A percentile compares a stretch with the other conserved stretches of the same genome.
phyloP scores from a whole-genome alignment of 2,888 invertebrate genomes.

The Torymus texanus region DNA sequence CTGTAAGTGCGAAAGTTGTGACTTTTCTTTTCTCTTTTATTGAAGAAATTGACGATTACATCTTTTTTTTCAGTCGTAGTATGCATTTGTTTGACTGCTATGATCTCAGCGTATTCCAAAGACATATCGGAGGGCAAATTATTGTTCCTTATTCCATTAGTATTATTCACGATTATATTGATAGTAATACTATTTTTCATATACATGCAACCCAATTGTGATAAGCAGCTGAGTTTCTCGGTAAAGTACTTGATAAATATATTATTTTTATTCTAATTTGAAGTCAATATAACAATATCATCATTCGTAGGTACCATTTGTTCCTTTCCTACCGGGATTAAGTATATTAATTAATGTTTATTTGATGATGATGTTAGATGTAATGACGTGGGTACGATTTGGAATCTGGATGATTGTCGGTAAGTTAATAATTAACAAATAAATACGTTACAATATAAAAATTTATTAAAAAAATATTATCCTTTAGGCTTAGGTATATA shows the following conservation, averaged over 20 bases:
- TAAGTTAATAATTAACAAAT: conserved; percentile 65
- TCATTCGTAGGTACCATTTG: conserved; percentile 84
- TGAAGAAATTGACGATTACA: too few species aligned
- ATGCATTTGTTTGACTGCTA: conserved; percentile 60
- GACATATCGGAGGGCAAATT: conserved; percentile 60
- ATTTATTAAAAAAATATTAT: conserved; percentile 22
- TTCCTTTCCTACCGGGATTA: conserved; percentile 87
- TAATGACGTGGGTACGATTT: conserved; percentile 89
- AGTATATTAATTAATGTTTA: conserved; percentile 90
- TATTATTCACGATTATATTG: conserved; percentile 58
- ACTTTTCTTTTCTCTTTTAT: too few species aligned
- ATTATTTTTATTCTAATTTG: too few species aligned
- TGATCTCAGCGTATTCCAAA: conserved; percentile 57
- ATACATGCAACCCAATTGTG: conserved; percentile 71
- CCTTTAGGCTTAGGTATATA: conserved; percentile 84
- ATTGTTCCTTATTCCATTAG: conserved; percentile 56
- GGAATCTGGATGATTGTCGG: conserved; percentile 88
- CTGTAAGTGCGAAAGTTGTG: conserved; percentile 67
- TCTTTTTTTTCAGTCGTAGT: conserved; percentile 59
- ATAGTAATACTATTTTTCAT: conserved; percentile 63
- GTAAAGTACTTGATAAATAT: conserved; percentile 61
- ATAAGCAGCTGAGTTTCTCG: conserved; percentile 70
- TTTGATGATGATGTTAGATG: conserved; percentile 87
- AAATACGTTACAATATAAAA: conserved; percentile 5
- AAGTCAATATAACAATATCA: background rate